Percentiles rank a stretch among this genome's conserved stretches.
phyloP scores from a whole-genome alignment of 2,888 invertebrate genomes.

The Caenorhabditis becei region DNA sequence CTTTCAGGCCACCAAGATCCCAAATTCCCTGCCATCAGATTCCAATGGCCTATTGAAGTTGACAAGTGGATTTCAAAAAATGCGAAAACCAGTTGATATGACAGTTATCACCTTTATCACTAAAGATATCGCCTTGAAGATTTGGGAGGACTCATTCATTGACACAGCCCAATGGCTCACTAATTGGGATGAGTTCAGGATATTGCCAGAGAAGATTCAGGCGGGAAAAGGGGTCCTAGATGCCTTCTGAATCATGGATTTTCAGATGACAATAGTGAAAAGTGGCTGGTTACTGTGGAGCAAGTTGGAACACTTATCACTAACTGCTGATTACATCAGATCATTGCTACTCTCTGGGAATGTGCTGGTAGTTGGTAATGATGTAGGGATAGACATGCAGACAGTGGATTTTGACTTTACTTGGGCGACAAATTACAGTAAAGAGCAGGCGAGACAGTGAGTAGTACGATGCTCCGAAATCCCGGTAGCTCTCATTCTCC shows the following conservation, averaged over 20 bases:
- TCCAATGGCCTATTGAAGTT: neutral
- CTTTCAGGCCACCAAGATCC: no score
- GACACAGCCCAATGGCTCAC: conserved; percentile 17
- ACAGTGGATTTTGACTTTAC: conserved; percentile 6
- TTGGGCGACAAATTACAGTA: conserved; percentile 13
- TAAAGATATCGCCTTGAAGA: neutral
- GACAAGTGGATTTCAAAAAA: neutral
- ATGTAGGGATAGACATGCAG: neutral
- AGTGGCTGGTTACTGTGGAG: conserved; percentile 4
- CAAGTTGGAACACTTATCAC: conserved; percentile 7
- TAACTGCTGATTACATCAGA: neutral
- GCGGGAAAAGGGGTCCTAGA: no score
- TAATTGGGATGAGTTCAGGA: neutral
- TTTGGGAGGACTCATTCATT: neutral
- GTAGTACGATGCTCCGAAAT: no score
- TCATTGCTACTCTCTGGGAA: neutral
- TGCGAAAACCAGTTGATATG: neutral
- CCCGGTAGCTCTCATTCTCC: no score
- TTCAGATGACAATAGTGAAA: conserved; percentile 10
- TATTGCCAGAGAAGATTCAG: neutral
- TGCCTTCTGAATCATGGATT: no score
- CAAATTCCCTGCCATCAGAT: neutral
- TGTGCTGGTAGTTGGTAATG: neutral
- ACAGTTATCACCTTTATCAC: neutral
- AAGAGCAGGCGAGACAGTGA: conserved; percentile 19